A percentile compares a stretch with the other conserved stretches of the same genome.
phyloP scores from a whole-genome alignment of 2,888 invertebrate species.

The Patella caerulea region DNA sequence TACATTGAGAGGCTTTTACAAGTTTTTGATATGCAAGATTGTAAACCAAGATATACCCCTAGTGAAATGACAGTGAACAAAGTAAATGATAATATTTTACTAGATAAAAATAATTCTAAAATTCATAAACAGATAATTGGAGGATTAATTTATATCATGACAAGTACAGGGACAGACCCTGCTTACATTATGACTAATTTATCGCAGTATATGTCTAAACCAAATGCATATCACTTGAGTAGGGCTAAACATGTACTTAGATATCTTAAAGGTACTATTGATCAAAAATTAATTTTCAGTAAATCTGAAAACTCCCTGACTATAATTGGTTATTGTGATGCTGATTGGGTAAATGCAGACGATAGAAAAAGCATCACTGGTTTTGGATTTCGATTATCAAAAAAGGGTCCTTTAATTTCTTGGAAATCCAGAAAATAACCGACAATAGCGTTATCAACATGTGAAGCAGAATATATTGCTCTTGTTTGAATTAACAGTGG shows the following conservation, averaged over 20 bases:
- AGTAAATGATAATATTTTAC: not conserved
- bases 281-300: constrained; percentile 13
- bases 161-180: constrained; percentile 23
- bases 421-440: constrained; percentile 16
- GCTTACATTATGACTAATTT: constrained; percentile 21
- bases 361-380: constrained; percentile 28
- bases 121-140: constrained; percentile 21
- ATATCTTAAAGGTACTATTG: constrained; percentile 21
- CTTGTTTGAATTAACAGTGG: not conserved
- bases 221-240: constrained; percentile 8
- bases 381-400: not conserved
- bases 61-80: constrained; percentile 13
- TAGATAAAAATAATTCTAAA: not conserved
- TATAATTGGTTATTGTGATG: not conserved
- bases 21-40: constrained; percentile 16
- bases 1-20: constrained; percentile 6
- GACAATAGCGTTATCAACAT: constrained; percentile 29
- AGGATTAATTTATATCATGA: constrained; percentile 23
- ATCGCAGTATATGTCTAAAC: constrained; percentile 23
- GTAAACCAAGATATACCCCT: constrained; percentile 20
- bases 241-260: constrained; percentile 24
- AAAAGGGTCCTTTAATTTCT: not conserved
- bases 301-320: not conserved
- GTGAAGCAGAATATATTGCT: constrained; percentile 37
- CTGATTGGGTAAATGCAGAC: not conserved